phyloP scores from a whole-genome alignment of 1,140 invertebrate genomes.

The Chironomus striatipennis region DNA sequence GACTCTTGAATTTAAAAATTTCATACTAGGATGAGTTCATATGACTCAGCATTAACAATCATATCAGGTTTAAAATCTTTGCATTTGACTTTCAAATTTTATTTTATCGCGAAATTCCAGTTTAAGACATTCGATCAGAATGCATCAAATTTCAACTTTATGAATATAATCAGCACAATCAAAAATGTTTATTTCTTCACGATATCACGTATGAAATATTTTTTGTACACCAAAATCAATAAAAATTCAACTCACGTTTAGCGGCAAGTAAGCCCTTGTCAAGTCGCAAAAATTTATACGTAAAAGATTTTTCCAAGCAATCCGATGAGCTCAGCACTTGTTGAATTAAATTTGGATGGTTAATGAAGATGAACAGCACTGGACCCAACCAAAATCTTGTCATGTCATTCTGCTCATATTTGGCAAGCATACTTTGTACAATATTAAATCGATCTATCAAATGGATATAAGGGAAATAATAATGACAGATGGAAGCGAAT shows the following conservation, averaged over 20 bases:
- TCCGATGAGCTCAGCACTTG: not conserved
- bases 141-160: too few species aligned
- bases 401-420: conserved; percentile 6
- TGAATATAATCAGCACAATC: too few species aligned
- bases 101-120: too few species aligned
- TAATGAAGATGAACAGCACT: conserved; percentile 3
- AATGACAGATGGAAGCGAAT: not conserved
- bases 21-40: too few species aligned
- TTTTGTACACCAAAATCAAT: too few species aligned
- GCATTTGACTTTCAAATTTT: too few species aligned
- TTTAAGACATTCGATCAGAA: too few species aligned
- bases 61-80: too few species aligned
- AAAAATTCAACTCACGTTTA: not conserved
- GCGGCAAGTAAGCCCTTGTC: conserved; percentile 4
- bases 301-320: not conserved
- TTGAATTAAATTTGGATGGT: conserved; percentile 4
- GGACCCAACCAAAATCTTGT: conserved; percentile 10
- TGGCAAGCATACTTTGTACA: not conserved
- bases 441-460: not conserved
- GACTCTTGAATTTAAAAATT: too few species aligned
- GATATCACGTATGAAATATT: too few species aligned
- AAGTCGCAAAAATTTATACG: conserved; percentile 3
- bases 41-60: too few species aligned
- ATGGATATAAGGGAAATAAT: not conserved
- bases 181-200: too few species aligned